Percentiles rank a stretch among this genome's conserved stretches.
Evolutionary conservation across 2,113 vertebrate genomes (phyloP).

Genomic region (Sinosuthora webbiana): DNA sequence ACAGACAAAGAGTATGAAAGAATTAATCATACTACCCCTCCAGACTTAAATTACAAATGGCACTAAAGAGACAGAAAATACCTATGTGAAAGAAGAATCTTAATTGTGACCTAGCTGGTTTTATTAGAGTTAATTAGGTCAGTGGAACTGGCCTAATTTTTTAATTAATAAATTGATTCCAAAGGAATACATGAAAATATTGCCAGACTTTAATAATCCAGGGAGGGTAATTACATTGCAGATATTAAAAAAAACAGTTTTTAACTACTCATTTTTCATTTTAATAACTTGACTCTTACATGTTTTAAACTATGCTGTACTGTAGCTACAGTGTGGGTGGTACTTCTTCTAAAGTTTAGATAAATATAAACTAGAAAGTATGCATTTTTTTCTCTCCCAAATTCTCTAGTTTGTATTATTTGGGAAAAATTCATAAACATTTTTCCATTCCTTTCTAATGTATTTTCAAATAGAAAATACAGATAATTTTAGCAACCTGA

Average conservation of each 20-base stretch:
- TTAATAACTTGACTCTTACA: background rate
- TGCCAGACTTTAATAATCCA: background rate
- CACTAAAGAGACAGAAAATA: constrained; percentile 7
- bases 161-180: constrained; percentile 51
- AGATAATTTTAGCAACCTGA: background rate
- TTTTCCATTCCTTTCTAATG: background rate
- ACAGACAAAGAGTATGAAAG: background rate
- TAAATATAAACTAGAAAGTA: background rate
- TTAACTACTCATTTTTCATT: background rate
- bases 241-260: background rate
- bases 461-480: background rate
- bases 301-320: background rate
- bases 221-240: background rate
- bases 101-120: constrained; percentile 37
- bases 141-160: constrained; percentile 37
- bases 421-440: background rate
- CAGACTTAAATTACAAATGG: constrained; percentile 1
- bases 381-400: background rate
- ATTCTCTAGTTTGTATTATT: background rate
- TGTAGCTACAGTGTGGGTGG: background rate
- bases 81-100: background rate
- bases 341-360: background rate
- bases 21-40: background rate
- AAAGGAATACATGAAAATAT: background rate
- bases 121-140: constrained; percentile 56